Evolutionary conservation across 2,797 vertebrate genomes (phyloP).

Genomic region (Anguilla megastoma): DNA sequence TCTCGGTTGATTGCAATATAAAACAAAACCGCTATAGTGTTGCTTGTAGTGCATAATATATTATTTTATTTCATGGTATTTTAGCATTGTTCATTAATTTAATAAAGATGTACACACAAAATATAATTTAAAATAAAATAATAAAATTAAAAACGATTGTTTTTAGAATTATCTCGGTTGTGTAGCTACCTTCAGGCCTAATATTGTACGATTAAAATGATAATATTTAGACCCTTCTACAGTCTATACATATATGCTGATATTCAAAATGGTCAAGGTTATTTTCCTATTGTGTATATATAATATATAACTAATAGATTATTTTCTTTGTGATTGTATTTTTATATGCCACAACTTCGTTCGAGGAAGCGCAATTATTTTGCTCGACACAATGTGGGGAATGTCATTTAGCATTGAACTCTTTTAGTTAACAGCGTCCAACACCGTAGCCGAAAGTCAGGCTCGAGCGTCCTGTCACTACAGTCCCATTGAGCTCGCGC

Average conservation of each 20-base stretch:
- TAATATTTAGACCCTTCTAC: neutral
- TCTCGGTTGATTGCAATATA: slow-evolving; percentile 2
- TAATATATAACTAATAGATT: neutral
- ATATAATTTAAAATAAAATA: neutral
- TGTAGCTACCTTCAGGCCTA: too few species aligned
- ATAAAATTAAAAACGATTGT: neutral
- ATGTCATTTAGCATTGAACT: neutral
- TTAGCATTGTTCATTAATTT: neutral
- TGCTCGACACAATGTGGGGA: neutral
- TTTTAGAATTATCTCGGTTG: too few species aligned
- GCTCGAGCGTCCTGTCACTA: neutral
- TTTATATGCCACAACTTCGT: neutral
- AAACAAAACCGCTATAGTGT: neutral
- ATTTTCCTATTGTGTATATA: neutral
- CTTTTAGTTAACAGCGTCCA: neutral
- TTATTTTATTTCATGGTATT: neutral
- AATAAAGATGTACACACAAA: neutral
- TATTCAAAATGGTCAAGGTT: neutral
- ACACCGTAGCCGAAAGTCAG: neutral
- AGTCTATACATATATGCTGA: neutral
- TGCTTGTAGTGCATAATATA: neutral
- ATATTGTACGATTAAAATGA: neutral
- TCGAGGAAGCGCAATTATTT: neutral
- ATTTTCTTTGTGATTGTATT: neutral
- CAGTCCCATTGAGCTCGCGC: neutral